phyloP scores from a whole-genome alignment of 2,797 vertebrate species.

The Myotis vivesi region DNA sequence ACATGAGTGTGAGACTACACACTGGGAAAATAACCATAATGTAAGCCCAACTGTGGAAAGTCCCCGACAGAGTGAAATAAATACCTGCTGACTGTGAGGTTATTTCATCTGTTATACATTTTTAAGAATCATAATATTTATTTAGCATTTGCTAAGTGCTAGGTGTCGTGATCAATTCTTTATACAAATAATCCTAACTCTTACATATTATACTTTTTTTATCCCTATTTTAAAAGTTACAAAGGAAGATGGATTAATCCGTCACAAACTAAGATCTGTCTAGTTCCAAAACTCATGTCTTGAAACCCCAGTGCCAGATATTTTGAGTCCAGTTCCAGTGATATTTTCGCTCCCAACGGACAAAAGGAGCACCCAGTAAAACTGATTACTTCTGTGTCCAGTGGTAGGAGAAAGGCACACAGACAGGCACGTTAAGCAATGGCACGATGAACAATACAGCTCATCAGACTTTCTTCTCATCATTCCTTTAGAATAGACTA shows the following conservation, averaged over 20 bases:
- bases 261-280: neutral
- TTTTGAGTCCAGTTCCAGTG: neutral
- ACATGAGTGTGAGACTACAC: neutral
- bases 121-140: neutral
- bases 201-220: neutral
- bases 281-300: neutral
- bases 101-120: neutral
- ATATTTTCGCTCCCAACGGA: neutral
- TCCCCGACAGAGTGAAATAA: neutral
- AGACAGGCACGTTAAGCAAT: neutral
- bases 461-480: neutral
- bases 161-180: neutral
- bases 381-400: neutral
- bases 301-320: neutral
- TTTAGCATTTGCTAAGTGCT: neutral
- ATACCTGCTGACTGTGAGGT: neutral
- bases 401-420: neutral
- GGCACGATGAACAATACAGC: neutral
- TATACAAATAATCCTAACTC: neutral
- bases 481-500: neutral
- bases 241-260: neutral
- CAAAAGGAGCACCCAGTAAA: neutral
- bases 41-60: neutral
- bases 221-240: neutral
- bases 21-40: neutral